Percentiles rank a stretch among this genome's conserved stretches.
phyloP scores from a whole-genome alignment of 2,113 vertebrate genomes.

The Recurvirostra avosetta region DNA sequence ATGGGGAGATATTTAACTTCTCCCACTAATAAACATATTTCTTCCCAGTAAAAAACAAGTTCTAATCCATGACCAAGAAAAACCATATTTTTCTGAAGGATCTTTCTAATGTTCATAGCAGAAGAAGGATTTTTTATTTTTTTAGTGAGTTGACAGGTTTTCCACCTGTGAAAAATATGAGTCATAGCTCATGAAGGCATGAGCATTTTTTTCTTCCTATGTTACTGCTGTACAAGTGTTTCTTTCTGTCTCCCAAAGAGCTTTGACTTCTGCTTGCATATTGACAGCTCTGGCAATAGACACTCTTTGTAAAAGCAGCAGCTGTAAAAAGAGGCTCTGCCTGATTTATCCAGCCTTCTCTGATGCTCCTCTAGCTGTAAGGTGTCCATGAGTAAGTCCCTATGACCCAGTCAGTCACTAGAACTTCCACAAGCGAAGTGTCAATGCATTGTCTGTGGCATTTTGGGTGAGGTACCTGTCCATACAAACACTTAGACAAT shows the following conservation, averaged over 20 bases:
- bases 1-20: background rate
- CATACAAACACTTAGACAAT: background rate
- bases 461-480: background rate
- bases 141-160: background rate
- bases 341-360: background rate
- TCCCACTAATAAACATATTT: background rate
- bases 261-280: constrained; percentile 14
- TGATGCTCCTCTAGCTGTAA: background rate
- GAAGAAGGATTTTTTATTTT: background rate
- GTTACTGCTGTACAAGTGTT: background rate
- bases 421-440: background rate
- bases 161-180: constrained; percentile 34
- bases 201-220: background rate
- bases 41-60: background rate
- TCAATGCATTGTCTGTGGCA: accelerated
- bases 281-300: constrained; percentile 25
- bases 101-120: background rate
- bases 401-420: background rate
- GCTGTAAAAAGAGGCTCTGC: background rate
- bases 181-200: background rate
- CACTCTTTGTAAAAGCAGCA: background rate
- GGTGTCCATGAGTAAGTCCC: background rate
- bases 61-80: background rate
- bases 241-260: background rate
- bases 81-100: background rate